Percentiles rank a stretch among this genome's conserved stretches.
Evolutionary conservation across 2,113 vertebrate genomes (phyloP).

Genomic region (Archocentrus centrarchus): DNA sequence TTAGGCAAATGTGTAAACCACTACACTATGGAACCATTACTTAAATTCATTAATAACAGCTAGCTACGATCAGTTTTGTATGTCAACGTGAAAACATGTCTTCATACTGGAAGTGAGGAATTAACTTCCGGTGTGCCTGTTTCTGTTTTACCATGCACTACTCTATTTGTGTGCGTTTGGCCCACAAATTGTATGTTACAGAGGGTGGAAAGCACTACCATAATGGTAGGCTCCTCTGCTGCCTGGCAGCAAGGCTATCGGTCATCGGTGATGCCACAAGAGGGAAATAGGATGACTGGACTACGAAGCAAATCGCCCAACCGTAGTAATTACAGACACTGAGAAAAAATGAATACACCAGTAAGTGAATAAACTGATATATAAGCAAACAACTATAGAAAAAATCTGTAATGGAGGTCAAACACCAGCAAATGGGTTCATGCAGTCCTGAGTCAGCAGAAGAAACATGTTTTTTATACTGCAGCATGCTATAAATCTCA

Average conservation of each 20-base stretch:
- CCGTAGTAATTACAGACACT: neutral
- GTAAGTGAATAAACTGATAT: neutral
- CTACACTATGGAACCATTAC: neutral
- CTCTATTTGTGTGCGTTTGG: fast-evolving
- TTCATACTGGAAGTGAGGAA: neutral
- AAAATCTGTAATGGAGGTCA: neutral
- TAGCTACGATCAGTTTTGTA: neutral
- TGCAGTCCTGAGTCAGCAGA: neutral
- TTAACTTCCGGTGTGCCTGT: fast-evolving
- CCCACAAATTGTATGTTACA: neutral
- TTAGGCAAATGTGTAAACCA: neutral
- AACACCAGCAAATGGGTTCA: neutral
- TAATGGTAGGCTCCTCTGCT: neutral
- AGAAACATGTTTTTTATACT: neutral
- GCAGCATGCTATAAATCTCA: neutral
- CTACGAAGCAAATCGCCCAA: neutral
- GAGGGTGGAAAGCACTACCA: neutral
- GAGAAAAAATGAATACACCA: neutral
- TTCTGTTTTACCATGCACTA: neutral
- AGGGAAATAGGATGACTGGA: neutral
- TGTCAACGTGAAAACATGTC: neutral
- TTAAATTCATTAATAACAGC: neutral
- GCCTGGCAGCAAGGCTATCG: neutral
- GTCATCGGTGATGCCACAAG: neutral
- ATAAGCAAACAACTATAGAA: neutral